Evolutionary conservation across 2,113 vertebrate genomes (phyloP), one percentile per base, ranked within the genome.

Genomic region (Dromaius novaehollandiae): DNA sequence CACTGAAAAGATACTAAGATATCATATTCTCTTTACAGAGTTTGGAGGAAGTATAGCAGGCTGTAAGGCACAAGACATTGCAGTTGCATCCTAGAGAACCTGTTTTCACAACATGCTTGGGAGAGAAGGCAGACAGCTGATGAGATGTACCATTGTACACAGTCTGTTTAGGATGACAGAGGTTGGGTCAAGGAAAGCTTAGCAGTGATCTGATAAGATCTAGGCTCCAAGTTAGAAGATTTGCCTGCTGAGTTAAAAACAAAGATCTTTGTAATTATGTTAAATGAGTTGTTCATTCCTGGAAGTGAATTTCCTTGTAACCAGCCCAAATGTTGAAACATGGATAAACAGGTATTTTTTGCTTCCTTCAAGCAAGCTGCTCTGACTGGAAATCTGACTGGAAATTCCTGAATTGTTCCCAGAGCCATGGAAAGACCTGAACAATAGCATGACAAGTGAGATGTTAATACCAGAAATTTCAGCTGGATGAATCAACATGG

Each of bases 231-330:
- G 87, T 89, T 82, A 95, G 71, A 91, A 63, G 66, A 95, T 88
- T 95, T 96, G 93, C 71, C 68, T 77, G 58, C 13, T 80, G 66
- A 88, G 66, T 95, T 88, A 63, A 93, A 94, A 96, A 93, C 71
- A 94, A 94, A 94, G 66, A 88, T 24, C 13, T 69, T 88, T 80
- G 79, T 36, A 80, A 96, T 94, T 77, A 83, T 34, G 34, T 22
- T 89, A 96, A 91, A 83, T 44, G 42, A 70, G 61, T 73, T 84
- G 46, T 44, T 94, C 15, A 11, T 17, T 21, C 28, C 19, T 88
- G 6, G 0, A 88, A 88, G 50, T 88, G 46, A 74, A 88, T 83
- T 92, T 91, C 82, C 82, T 94, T 90, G 48, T 92, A 90, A 78
- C 28, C 91, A 94, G 30, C 14, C 50, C 60, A 88, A n/a, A 88